phyloP scores from a whole-genome alignment of 1,140 invertebrate genomes.

The Drosophila triauraria region DNA sequence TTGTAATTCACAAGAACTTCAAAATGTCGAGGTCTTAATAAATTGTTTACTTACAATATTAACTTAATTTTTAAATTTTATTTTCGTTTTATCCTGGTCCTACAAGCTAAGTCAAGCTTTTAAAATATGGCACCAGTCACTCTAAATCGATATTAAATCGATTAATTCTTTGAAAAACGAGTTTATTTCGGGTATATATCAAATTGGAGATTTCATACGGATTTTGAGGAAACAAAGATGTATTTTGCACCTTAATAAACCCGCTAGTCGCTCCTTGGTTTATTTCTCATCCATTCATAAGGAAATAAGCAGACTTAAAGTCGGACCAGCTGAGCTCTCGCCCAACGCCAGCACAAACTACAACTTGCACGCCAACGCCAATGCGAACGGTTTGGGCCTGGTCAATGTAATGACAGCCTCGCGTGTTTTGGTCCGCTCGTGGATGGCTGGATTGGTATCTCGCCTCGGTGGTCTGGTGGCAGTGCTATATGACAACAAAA shows the following conservation, averaged over 20 bases:
- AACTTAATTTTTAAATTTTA: too few relatives aligned
- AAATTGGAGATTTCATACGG: not conserved
- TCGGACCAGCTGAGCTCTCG: slow-evolving; percentile 25
- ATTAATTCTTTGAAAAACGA: not conserved
- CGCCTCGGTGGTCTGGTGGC: slow-evolving; percentile 15
- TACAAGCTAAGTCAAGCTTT: too few relatives aligned
- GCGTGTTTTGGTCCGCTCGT: slow-evolving; percentile 59
- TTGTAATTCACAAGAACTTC: too few relatives aligned
- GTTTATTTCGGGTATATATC: not conserved
- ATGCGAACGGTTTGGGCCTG: slow-evolving; percentile 50
- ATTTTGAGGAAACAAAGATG: not conserved
- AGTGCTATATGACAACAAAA: slow-evolving; percentile 27
- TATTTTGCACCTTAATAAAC: not conserved
- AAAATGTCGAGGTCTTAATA: too few relatives aligned
- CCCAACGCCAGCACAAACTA: slow-evolving; percentile 47
- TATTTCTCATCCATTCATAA: slow-evolving; percentile 47
- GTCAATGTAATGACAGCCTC: slow-evolving; percentile 73
- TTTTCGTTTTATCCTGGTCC: too few relatives aligned
- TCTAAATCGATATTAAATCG: too few relatives aligned
- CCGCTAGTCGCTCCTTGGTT: not conserved
- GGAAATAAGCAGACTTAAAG: slow-evolving; percentile 1
- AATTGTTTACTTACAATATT: too few relatives aligned
- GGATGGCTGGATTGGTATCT: slow-evolving; percentile 27
- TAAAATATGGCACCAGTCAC: too few relatives aligned
- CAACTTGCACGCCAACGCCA: slow-evolving; percentile 58